Evolutionary conservation across 1,140 invertebrate genomes (phyloP).

Genomic region (Phortica variegata): DNA sequence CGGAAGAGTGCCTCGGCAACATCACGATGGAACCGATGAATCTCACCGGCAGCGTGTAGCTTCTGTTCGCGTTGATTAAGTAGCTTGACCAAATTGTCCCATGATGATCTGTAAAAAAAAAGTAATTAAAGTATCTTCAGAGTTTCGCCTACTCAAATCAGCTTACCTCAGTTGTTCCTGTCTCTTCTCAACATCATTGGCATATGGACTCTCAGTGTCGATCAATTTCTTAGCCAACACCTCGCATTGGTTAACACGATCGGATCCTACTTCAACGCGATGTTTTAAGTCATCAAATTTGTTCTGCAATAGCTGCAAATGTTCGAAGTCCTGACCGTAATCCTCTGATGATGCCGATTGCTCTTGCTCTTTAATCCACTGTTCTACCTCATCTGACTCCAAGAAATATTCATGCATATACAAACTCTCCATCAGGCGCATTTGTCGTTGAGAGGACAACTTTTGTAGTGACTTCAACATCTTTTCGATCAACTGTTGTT

Average conservation of each 20-base stretch:
- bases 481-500: constrained; percentile 75
- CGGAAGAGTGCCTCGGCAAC: constrained; percentile 88
- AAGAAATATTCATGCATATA: constrained; percentile 90
- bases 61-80: constrained; percentile 83
- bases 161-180: constrained; percentile 85
- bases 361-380: constrained; percentile 93
- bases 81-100: constrained; percentile 84
- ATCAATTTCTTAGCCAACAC: constrained; percentile 87
- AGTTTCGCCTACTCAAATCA: background rate
- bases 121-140: background rate
- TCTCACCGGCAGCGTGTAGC: constrained; percentile 89
- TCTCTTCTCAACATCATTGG: constrained; percentile 80
- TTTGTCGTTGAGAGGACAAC: constrained; percentile 75
- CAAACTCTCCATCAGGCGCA: constrained; percentile 86
- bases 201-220: constrained; percentile 84
- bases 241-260: constrained; percentile 91
- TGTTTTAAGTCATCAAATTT: constrained; percentile 97
- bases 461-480: constrained; percentile 81
- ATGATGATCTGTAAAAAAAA: constrained; percentile 59
- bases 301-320: constrained; percentile 82
- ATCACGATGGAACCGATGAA: constrained; percentile 95
- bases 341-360: constrained; percentile 89
- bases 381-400: constrained; percentile 87
- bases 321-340: constrained; percentile 96
- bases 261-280: constrained; percentile 84